Evolutionary conservation across 2,888 invertebrate genomes (phyloP).

Genomic region (Acleris laterana): DNA sequence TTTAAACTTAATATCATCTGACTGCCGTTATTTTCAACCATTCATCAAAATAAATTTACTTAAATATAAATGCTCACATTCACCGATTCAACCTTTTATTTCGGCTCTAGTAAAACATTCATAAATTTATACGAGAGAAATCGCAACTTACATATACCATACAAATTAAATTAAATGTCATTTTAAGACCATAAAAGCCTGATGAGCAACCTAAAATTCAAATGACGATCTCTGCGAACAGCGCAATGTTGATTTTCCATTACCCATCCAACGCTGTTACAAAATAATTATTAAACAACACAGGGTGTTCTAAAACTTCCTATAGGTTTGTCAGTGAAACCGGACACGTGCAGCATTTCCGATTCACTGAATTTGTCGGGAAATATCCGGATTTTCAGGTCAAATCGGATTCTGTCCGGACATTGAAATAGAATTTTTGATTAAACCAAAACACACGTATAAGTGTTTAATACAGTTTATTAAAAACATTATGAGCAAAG

Average conservation of each 20-base stretch:
- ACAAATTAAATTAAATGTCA: too few species aligned
- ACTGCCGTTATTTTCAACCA: too few species aligned
- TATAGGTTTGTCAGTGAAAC: constrained; percentile 8
- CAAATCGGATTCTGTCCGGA: constrained; percentile 14
- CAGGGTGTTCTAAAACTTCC: not conserved
- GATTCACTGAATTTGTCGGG: constrained; percentile 18
- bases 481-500: too few species aligned
- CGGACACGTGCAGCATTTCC: constrained; percentile 12
- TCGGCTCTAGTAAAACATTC: too few species aligned
- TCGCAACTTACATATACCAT: too few species aligned
- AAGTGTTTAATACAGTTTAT: not conserved
- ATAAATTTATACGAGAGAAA: too few species aligned
- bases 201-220: not conserved
- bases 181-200: too few species aligned
- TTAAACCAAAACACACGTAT: not conserved
- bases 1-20: too few species aligned
- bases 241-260: constrained; percentile 3
- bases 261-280: not conserved
- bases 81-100: too few species aligned
- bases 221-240: not conserved
- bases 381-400: constrained; percentile 26
- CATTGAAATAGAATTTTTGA: constrained; percentile 29
- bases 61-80: too few species aligned
- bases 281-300: not conserved
- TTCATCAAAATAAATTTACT: too few species aligned